Evolutionary conservation across 2,797 vertebrate species (phyloP).

Genomic region (Helicolenus hilgendorfi): DNA sequence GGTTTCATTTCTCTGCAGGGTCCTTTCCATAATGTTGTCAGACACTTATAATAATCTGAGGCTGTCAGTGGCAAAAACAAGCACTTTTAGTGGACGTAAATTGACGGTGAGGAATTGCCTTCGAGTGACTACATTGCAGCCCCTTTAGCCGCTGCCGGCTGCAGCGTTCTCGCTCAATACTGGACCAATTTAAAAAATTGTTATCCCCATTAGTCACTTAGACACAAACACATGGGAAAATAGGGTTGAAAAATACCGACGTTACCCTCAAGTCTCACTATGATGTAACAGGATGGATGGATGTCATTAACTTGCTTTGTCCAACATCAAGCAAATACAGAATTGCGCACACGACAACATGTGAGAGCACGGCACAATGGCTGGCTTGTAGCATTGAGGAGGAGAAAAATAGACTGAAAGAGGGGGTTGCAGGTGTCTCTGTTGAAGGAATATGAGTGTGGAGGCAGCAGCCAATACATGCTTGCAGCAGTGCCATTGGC

Average conservation of each 20-base stretch:
- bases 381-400: constrained; percentile 21
- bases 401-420: constrained; percentile 19
- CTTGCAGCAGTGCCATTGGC: constrained; percentile 70
- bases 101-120: neutral
- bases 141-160: neutral
- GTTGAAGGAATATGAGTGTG: constrained; percentile 53
- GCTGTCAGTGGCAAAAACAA: neutral
- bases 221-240: neutral
- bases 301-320: constrained; percentile 23
- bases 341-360: constrained; percentile 10
- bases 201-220: neutral
- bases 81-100: neutral
- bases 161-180: neutral
- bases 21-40: neutral
- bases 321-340: neutral
- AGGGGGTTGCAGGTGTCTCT: constrained; percentile 76
- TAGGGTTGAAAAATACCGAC: neutral
- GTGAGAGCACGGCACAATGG: constrained; percentile 9
- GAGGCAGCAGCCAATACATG: constrained; percentile 71
- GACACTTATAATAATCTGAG: neutral
- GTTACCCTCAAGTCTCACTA: neutral
- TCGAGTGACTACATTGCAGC: neutral
- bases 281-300: neutral
- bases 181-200: neutral
- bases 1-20: neutral